These are phyloP conservation scores for Chymomyza caudatula DNA, from an alignment of 2,888 invertebrate genomes.

Conservation along the genomic window DNA sequence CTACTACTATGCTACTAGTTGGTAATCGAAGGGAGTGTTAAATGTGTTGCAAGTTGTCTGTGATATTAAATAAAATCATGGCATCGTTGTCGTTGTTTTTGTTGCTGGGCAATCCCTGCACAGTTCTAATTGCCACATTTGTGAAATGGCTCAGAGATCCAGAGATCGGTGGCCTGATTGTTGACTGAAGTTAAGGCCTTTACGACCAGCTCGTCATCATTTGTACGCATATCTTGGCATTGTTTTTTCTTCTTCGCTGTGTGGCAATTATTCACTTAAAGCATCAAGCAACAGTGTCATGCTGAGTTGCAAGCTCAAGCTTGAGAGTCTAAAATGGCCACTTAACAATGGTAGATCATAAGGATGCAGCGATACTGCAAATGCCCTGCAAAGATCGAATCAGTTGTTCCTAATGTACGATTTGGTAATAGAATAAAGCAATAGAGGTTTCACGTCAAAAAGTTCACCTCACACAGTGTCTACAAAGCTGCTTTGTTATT, in stretches of 20 bases:
- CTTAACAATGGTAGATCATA: background rate
- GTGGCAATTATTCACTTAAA: constrained; percentile 72
- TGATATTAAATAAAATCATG: background rate
- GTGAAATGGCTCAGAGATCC: constrained; percentile 1
- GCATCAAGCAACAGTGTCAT: constrained; percentile 65
- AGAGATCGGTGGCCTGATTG: constrained; percentile 50
- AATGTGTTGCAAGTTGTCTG: constrained; percentile 58
- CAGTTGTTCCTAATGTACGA: too few species aligned
- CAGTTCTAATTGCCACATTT: constrained; percentile 15
- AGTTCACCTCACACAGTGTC: too few species aligned
- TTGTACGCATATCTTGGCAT: constrained; percentile 10
- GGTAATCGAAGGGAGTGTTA: constrained; percentile 66
- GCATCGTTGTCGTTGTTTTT: background rate
- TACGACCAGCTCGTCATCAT: constrained; percentile 51
- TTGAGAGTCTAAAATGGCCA: background rate
- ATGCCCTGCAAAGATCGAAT: background rate
- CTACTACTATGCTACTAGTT: too few species aligned
- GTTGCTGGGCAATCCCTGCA: background rate
- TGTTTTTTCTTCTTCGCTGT: constrained; percentile 46
- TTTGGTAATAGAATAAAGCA: too few species aligned
- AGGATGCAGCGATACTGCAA: background rate
- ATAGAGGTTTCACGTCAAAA: too few species aligned
- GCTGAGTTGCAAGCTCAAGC: constrained; percentile 61
- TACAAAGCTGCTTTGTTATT: too few species aligned
- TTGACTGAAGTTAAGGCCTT: constrained; percentile 41